Evolutionary conservation across 2,113 vertebrate genomes (phyloP).

Genomic region (Corydoras maculifer): DNA sequence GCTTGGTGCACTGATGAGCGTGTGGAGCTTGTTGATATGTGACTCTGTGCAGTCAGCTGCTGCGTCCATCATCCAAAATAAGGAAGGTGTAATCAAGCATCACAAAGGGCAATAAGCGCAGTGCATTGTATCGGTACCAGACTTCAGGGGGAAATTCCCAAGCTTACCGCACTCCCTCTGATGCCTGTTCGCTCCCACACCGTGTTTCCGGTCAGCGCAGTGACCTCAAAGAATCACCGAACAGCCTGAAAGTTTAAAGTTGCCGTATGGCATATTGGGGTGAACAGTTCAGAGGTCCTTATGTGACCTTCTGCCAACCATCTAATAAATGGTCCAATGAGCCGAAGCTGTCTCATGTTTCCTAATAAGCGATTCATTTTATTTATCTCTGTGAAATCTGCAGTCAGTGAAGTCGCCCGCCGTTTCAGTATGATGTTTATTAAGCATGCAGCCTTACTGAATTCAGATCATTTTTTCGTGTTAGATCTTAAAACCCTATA

Average conservation of each 20-base stretch:
- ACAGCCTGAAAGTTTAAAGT: background rate
- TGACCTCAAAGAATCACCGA: background rate
- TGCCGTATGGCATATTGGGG: background rate
- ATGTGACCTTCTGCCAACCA: too few relatives aligned
- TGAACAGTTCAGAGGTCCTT: too few relatives aligned
- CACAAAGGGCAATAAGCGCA: constrained; percentile 14
- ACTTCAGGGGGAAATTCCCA: constrained; percentile 41
- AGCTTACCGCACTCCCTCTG: background rate
- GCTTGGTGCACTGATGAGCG: background rate
- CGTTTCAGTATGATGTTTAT: too few relatives aligned
- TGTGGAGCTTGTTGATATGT: background rate
- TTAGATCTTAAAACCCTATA: too few relatives aligned
- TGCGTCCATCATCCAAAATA: background rate
- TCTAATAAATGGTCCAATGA: too few relatives aligned
- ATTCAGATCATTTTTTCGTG: too few relatives aligned
- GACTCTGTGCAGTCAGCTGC: background rate
- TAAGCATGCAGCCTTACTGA: too few relatives aligned
- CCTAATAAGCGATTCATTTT: too few relatives aligned
- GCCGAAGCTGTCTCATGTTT: too few relatives aligned
- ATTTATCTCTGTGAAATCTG: too few relatives aligned
- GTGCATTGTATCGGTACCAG: background rate
- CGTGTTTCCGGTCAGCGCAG: background rate
- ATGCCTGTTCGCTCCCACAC: background rate
- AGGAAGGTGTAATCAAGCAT: background rate
- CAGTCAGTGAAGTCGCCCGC: too few relatives aligned